These are phyloP conservation scores for Coelopa frigida DNA, from an alignment of 1,140 invertebrate genomes.

Conservation along the genomic window DNA sequence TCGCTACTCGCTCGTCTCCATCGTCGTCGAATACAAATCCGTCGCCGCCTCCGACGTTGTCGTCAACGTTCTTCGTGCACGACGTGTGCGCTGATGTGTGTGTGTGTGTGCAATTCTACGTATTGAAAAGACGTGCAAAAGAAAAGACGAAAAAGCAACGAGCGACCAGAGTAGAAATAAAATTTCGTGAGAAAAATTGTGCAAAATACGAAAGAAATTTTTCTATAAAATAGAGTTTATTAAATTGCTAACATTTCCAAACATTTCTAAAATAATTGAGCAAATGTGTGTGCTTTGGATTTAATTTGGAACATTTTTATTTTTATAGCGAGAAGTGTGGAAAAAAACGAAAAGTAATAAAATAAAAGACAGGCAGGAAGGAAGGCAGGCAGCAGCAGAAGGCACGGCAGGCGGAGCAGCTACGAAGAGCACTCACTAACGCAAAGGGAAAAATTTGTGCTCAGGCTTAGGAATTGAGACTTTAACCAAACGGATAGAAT, in stretches of 20 bases:
- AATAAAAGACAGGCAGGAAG: slow-evolving; percentile 8
- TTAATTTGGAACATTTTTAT: too few species aligned
- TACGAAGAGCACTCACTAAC: neutral
- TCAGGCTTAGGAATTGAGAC: neutral
- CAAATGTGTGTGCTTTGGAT: too few species aligned
- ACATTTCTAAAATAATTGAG: too few species aligned
- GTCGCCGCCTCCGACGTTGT: slow-evolving; percentile 1
- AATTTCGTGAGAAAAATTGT: slow-evolving; percentile 27
- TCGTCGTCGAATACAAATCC: slow-evolving; percentile 4
- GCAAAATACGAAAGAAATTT: slow-evolving; percentile 36
- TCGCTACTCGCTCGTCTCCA: slow-evolving; percentile 6
- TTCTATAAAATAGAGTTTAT: slow-evolving; percentile 14
- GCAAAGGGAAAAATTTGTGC: neutral
- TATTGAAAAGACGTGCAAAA: slow-evolving; percentile 29
- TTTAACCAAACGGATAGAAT: neutral
- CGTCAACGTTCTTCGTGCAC: neutral
- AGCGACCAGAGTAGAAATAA: slow-evolving; percentile 15
- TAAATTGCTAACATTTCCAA: too few species aligned
- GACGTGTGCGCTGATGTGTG: slow-evolving; percentile 10
- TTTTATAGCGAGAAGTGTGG: neutral
- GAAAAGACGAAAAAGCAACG: slow-evolving; percentile 14
- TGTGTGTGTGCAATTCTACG: slow-evolving; percentile 38
- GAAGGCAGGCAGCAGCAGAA: slow-evolving; percentile 7
- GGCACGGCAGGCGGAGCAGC: neutral
- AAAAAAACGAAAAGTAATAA: slow-evolving; percentile 12